These are phyloP conservation scores for Schlechtendalia chinensis DNA, from an alignment of 1,140 invertebrate species.

Conservation along the genomic window DNA sequence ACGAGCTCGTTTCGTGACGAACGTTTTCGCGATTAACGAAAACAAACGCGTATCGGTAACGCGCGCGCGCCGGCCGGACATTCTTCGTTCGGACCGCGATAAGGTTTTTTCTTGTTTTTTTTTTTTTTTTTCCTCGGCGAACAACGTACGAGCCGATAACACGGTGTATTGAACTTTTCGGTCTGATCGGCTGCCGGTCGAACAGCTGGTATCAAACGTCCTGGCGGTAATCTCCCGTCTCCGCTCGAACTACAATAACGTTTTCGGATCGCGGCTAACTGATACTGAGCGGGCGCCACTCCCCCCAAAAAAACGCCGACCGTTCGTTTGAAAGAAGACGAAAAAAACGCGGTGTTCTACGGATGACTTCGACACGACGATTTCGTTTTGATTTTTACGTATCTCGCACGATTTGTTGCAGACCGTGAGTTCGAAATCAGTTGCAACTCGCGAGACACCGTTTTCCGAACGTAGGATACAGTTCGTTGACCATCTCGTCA, in stretches of 20 bases:
- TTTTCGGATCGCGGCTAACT: neutral
- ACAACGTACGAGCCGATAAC: constrained; percentile 26
- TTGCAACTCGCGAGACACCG: no score
- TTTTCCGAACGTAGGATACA: no score
- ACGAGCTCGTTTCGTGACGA: neutral
- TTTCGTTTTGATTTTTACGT: neutral
- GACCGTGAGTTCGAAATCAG: no score
- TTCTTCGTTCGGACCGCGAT: constrained; percentile 23
- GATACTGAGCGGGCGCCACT: no score
- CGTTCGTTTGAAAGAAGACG: no score
- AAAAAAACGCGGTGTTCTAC: neutral
- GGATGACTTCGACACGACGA: no score
- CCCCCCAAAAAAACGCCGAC: no score
- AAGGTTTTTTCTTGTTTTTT: no score
- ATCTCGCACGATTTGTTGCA: neutral
- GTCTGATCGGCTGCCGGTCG: neutral
- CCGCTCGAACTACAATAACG: constrained; percentile 7
- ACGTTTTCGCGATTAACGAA: neutral
- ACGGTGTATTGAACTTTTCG: constrained; percentile 42
- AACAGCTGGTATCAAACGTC: constrained; percentile 16
- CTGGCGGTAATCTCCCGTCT: neutral
- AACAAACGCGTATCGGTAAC: neutral
- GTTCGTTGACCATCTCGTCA: no score
- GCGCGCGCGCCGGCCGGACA: neutral
- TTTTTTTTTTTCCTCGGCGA: neutral